These are phyloP conservation scores for Oscheius sp. DNA, from an alignment of 2,888 invertebrate genomes.

Conservation along the genomic window DNA sequence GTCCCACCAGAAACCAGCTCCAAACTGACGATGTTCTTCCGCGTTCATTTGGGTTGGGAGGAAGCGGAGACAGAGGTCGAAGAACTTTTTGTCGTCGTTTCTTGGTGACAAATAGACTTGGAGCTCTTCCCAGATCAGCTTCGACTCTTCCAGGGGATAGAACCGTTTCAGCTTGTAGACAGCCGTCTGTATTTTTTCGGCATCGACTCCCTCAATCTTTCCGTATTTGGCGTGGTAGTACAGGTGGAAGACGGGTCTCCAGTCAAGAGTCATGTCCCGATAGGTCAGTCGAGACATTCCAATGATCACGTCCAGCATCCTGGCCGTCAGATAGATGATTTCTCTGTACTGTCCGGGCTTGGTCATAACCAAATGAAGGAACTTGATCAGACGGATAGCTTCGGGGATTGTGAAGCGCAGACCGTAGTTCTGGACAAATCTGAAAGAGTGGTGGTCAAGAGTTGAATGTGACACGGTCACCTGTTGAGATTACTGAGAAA, in stretches of 20 bases:
- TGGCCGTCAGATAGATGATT: conserved; percentile 27
- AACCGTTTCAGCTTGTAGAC: conserved; percentile 34
- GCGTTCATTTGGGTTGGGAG: conserved; percentile 35
- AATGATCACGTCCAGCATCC: conserved; percentile 31
- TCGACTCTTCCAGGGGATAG: conserved; percentile 22
- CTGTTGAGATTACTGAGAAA: conserved; percentile 15
- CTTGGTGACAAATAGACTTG: conserved; percentile 38
- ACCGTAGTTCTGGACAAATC: conserved; percentile 46
- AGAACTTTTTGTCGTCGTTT: conserved; percentile 33
- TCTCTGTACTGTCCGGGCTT: conserved; percentile 32
- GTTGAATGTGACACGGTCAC: background rate
- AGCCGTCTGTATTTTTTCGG: conserved; percentile 25
- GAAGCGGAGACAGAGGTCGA: conserved; percentile 20
- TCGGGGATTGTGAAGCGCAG: conserved; percentile 43
- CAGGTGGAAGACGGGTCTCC: conserved; percentile 46
- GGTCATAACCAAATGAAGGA: conserved; percentile 33
- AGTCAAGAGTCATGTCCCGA: conserved; percentile 48
- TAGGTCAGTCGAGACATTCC: conserved; percentile 33
- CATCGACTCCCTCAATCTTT: conserved; percentile 33
- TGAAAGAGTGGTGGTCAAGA: conserved; percentile 2
- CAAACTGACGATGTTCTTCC: conserved; percentile 44
- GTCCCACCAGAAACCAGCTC: conserved; percentile 45
- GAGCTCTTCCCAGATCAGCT: conserved; percentile 38
- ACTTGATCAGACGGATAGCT: conserved; percentile 37
- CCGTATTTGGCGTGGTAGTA: conserved; percentile 38